Conservation (phyloP, 2,888 invertebrate genomes). For the Pedicia rivosa region DNA sequence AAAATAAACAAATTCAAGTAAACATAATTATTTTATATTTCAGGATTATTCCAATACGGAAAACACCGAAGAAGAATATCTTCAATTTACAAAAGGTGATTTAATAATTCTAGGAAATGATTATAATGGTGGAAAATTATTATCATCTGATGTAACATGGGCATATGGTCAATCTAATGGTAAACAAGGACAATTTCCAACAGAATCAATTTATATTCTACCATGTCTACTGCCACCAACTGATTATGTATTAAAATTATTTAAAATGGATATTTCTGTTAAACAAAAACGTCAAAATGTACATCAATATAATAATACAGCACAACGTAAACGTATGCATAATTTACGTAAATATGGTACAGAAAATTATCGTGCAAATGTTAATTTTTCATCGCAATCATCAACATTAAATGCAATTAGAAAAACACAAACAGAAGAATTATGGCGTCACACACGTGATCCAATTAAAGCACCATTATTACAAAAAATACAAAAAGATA, state of each 20-base stretch:
- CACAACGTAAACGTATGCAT: conserved; percentile 54
- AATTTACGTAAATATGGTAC: conserved; percentile 71
- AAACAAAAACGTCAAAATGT: conserved; percentile 31
- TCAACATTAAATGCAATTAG: conserved; percentile 49
- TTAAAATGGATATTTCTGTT: conserved; percentile 36
- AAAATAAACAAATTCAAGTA: conserved; percentile 3
- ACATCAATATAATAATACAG: conserved; percentile 36
- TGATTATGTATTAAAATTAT: conserved; percentile 43
- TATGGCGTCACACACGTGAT: conserved; percentile 71
- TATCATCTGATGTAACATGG: conserved; percentile 45
- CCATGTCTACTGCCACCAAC: conserved; percentile 68
- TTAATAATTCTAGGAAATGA: conserved; percentile 63
- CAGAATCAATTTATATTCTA: conserved; percentile 72
- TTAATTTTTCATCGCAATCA: conserved; percentile 29
- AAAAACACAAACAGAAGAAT: conserved; percentile 46
- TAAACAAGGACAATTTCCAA: conserved; percentile 67
- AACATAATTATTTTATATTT: too few species aligned
- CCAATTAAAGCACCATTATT: conserved; percentile 70
- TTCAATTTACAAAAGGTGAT: conserved; percentile 57
- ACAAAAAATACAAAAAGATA: conserved; percentile 54
- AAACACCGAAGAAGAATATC: conserved; percentile 27
- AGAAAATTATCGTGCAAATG: conserved; percentile 52
- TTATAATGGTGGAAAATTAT: conserved; percentile 54
- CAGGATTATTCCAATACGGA: conserved; percentile 18
- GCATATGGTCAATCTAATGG: conserved; percentile 55